These are phyloP conservation scores for Muscidifurax raptorellus DNA, from an alignment of 1,140 invertebrate species.

Conservation along the genomic window DNA sequence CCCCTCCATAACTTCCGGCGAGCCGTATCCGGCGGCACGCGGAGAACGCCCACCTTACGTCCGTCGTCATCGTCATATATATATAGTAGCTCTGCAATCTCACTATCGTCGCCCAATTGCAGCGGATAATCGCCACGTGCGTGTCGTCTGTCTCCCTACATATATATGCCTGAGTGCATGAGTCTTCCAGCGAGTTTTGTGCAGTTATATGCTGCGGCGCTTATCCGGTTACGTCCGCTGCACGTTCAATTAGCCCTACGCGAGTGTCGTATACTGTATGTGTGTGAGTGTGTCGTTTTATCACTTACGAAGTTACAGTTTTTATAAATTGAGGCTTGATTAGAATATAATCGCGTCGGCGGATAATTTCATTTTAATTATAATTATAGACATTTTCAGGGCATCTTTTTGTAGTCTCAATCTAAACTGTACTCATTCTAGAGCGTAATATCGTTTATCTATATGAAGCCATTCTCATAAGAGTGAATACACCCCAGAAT, in stretches of 20 bases:
- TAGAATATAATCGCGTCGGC: too few relatives aligned
- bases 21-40: conserved; percentile 69
- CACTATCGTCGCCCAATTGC: conserved; percentile 67
- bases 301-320: too few relatives aligned
- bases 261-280: neutral
- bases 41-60: conserved; percentile 72
- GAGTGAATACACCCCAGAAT: too few relatives aligned
- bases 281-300: neutral
- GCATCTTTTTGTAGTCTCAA: too few relatives aligned
- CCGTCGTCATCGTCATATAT: too few relatives aligned
- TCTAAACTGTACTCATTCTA: too few relatives aligned
- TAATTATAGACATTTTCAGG: too few relatives aligned
- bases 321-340: too few relatives aligned
- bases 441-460: too few relatives aligned
- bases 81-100: conserved; percentile 58
- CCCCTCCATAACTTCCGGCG: conserved; percentile 69
- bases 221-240: conserved; percentile 13
- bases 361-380: too few relatives aligned
- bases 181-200: neutral
- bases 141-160: neutral
- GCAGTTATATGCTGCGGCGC: neutral
- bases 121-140: conserved; percentile 58
- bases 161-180: too few relatives aligned
- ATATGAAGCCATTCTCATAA: too few relatives aligned
- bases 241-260: conserved; percentile 18